These are phyloP conservation scores for Etheostoma cragini DNA, from an alignment of 2,113 vertebrate genomes.

Conservation along the genomic window DNA sequence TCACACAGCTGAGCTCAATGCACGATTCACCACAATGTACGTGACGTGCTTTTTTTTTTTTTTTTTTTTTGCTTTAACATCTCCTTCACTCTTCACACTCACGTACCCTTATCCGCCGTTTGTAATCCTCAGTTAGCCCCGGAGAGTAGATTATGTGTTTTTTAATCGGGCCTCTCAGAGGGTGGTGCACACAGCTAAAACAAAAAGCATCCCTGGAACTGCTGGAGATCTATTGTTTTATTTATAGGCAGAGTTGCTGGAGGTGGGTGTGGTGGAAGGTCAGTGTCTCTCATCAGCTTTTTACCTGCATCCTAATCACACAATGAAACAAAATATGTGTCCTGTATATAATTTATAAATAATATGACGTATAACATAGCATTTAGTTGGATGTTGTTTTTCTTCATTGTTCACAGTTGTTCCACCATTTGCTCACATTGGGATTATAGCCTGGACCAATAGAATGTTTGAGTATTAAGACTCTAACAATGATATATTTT, in stretches of 20 bases:
- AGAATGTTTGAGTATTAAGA: background rate
- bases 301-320: background rate
- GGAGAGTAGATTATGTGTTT: constrained; percentile 1
- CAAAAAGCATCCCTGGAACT: background rate
- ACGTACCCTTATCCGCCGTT: background rate
- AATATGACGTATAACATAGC: too few relatives aligned
- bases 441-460: background rate
- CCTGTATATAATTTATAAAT: background rate
- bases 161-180: background rate
- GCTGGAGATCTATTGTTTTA: constrained; percentile 25
- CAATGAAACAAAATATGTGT: background rate
- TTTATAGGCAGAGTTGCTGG: constrained; percentile 28
- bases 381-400: background rate
- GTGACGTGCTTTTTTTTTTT: background rate
- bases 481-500: background rate
- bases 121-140: constrained; percentile 19
- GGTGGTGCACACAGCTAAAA: background rate
- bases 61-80: background rate
- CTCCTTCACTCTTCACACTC: background rate
- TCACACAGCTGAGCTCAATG: constrained; percentile 57
- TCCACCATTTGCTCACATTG: background rate
- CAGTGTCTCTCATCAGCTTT: constrained; percentile 3
- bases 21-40: constrained; percentile 10
- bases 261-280: background rate
- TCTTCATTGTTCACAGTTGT: background rate